Percentiles rank a stretch among this genome's conserved stretches.
Evolutionary conservation across 2,888 invertebrate genomes (phyloP).

Genomic region (Pristionchus exspectatus): DNA sequence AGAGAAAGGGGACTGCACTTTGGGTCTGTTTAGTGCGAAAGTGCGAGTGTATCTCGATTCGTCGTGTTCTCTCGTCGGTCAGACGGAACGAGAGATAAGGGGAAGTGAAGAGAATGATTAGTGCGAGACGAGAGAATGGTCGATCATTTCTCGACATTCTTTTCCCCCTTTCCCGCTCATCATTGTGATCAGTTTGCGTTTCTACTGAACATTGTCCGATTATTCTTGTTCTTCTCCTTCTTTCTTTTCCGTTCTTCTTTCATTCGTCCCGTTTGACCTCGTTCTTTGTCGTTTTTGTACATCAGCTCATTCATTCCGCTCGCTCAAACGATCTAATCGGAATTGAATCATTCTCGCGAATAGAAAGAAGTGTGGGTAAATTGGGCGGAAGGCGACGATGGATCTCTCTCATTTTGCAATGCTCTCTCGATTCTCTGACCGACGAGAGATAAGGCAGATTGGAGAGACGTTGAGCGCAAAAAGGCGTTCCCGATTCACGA

Average conservation of each 20-base stretch:
- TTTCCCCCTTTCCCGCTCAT: too few species aligned
- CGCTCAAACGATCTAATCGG: constrained; percentile 30
- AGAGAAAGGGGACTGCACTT: neutral
- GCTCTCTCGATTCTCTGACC: neutral
- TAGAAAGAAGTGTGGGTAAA: neutral
- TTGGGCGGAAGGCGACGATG: neutral
- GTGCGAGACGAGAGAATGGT: neutral
- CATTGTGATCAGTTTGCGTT: neutral
- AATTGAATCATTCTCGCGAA: constrained; percentile 6
- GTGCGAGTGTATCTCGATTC: neutral
- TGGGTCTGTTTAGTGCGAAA: neutral
- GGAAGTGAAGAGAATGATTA: neutral
- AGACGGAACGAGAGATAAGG: neutral
- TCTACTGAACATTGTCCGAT: neutral
- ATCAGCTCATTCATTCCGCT: neutral
- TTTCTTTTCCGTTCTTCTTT: neutral
- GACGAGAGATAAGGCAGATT: too few species aligned
- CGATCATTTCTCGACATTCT: constrained; percentile 4
- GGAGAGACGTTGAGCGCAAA: too few species aligned
- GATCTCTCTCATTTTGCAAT: neutral
- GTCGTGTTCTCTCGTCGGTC: neutral
- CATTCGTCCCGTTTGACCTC: constrained; percentile 24
- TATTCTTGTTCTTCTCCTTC: neutral
- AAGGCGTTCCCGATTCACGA: neutral
- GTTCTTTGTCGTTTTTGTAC: neutral